These are phyloP conservation scores for Volucella zonaria DNA, from an alignment of 2,888 invertebrate species.

Conservation along the genomic window DNA sequence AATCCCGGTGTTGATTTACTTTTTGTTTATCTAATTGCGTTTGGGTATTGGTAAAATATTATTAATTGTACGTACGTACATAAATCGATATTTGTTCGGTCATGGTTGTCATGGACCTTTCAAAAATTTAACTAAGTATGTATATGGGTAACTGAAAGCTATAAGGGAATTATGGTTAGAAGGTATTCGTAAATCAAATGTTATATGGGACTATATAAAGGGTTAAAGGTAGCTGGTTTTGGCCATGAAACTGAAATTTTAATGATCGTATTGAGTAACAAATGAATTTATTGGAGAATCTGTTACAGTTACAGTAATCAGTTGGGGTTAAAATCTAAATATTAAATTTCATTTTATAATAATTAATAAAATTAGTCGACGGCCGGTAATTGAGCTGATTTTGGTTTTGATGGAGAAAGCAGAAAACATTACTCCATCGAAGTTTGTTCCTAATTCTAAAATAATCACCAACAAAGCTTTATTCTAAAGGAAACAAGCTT, in stretches of 20 bases:
- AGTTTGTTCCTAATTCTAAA: no score
- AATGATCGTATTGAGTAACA: constrained; percentile 20
- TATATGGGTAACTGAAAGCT: constrained; percentile 22
- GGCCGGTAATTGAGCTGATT: background rate
- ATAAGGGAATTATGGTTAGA: background rate
- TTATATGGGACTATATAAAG: background rate
- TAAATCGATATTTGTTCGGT: no score
- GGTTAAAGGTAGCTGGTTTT: background rate
- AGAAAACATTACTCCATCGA: no score
- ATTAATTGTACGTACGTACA: no score
- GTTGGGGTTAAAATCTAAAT: constrained; percentile 14
- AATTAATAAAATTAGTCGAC: constrained; percentile 31
- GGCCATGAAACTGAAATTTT: constrained; percentile 11
- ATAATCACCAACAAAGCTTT: no score
- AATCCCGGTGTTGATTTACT: background rate
- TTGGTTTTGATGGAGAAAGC: no score
- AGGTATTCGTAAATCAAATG: background rate
- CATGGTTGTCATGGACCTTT: background rate
- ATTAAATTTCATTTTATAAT: constrained; percentile 31
- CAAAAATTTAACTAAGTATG: background rate
- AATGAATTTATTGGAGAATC: constrained; percentile 36
- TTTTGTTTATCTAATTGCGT: constrained; percentile 22
- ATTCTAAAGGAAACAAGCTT: no score
- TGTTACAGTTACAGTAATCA: constrained; percentile 30
- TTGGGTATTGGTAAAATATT: constrained; percentile 4